These are phyloP conservation scores for Paramacrobiotus metropolitanus DNA, from an alignment of 1,140 invertebrate genomes.

Conservation along the genomic window DNA sequence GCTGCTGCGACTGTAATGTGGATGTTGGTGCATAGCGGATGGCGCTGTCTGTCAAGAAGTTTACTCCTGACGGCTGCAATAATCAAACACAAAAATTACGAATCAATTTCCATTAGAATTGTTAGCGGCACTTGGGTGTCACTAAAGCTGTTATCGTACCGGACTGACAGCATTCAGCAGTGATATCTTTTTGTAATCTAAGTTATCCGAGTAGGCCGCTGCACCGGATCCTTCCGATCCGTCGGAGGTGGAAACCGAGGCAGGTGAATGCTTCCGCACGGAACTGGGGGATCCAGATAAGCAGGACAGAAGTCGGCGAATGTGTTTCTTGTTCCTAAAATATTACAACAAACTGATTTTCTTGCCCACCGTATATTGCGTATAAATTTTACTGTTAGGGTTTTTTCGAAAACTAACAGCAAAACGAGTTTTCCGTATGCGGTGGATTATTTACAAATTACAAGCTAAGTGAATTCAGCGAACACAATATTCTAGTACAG, in stretches of 20 bases:
- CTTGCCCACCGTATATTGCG: too few species aligned
- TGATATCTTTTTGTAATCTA: not conserved
- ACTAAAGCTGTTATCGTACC: not conserved
- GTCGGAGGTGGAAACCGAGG: not conserved
- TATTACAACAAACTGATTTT: too few species aligned
- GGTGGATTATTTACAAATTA: too few species aligned
- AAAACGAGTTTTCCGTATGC: too few species aligned
- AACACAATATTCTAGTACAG: too few species aligned
- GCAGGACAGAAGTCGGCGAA: not conserved
- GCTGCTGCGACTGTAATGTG: not conserved
- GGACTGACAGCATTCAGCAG: not conserved
- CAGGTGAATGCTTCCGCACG: not conserved
- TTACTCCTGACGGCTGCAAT: constrained; percentile 1
- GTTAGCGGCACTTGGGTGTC: not conserved
- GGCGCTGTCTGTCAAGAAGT: constrained; percentile 1
- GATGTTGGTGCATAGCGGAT: not conserved
- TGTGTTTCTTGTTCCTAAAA: not conserved
- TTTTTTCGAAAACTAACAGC: too few species aligned
- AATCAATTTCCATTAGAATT: not conserved
- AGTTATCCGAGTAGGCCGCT: not conserved
- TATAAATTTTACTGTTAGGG: too few species aligned
- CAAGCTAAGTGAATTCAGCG: too few species aligned
- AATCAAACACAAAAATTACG: not conserved
- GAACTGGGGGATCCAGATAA: not conserved
- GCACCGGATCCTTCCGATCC: not conserved